Base-by-base conservation (phyloP, 2,888 invertebrate genomes). In the Periphyllus acericola region DNA sequence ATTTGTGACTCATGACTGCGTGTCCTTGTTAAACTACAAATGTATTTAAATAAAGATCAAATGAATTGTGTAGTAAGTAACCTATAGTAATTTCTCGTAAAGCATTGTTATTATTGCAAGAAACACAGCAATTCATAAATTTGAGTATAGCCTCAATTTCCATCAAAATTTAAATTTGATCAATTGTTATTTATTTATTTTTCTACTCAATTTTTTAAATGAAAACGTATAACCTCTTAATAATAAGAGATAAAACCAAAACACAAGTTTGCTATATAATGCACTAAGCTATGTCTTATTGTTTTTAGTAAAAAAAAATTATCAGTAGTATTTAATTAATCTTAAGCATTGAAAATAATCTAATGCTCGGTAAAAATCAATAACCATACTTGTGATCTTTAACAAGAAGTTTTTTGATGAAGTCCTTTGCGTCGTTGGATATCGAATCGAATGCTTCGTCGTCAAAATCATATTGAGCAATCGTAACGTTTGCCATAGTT, bases 401-500 rank as follows among this genome's bases (percentile, higher is more conserved):
- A 90, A 97, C 93, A 90, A 99, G 94, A 19, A 99, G 94, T 92
- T 96, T 96, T 89, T 94, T 93, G 90, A 99, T 99, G 92, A 99
- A 99, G 92, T 99, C 98, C 92, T 98, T 97, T 89, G 99, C 99
- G 90, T 96, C 96, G 52, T 96, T 95, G 3, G 98, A 98, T 90
- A 99, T 98, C 91, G 96, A 96, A 90, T 96, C 95, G 92, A 99
- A 99, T 89, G 97, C 97, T 92, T 99, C 98, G 92, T 99, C 98
- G 91, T 98, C 98, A 92, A 97, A 99, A 93, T 99, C 99, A 92
- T 98, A 99, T 91, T 98, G 97, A 81, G 97, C 98, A 90, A 97
- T 95, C 3, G 99, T 98, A 55, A 99, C 98, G 92, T 99, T 99
- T n/a, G 97, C 97, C 96, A 99, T 97, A 17, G 99, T 99, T 92